Percentiles rank a stretch among this genome's conserved stretches.
Evolutionary conservation across 92 coral and sea anemone genomes (phyloP).

Genomic region (Virgularia gustaviana): DNA sequence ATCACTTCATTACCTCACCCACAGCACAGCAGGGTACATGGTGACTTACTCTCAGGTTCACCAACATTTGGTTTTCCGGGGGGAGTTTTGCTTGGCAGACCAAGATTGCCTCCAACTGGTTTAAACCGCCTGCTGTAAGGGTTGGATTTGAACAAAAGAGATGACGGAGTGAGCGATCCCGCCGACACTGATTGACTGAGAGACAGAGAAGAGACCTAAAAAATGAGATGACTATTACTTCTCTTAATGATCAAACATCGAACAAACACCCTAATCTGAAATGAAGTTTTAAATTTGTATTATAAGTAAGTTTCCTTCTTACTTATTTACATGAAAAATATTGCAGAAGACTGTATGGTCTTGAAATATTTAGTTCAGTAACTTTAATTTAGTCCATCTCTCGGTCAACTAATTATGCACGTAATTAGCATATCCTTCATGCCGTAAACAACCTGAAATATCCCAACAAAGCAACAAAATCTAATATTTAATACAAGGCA

Average conservation of each 20-base stretch:
- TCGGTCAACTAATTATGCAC: too few relatives aligned
- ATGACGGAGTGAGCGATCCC: constrained; percentile 74
- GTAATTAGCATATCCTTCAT: too few relatives aligned
- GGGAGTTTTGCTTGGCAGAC: constrained; percentile 46
- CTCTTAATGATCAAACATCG: too few relatives aligned
- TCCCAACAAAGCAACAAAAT: background rate
- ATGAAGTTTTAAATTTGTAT: too few relatives aligned
- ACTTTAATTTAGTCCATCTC: too few relatives aligned
- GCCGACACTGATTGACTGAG: constrained; percentile 54
- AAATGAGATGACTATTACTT: too few relatives aligned
- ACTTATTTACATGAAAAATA: too few relatives aligned
- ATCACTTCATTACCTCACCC: background rate
- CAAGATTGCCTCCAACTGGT: constrained; percentile 68
- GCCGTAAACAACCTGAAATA: background rate
- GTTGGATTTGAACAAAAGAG: constrained; percentile 65
- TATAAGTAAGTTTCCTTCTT: too few relatives aligned
- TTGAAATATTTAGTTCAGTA: too few relatives aligned
- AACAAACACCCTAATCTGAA: too few relatives aligned
- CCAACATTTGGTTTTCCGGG: constrained; percentile 2
- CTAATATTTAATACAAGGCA: background rate
- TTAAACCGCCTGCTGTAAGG: constrained; percentile 51
- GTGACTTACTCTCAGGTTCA: constrained; percentile 10
- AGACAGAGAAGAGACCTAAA: constrained; percentile 24
- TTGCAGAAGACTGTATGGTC: too few relatives aligned
- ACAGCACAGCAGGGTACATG: constrained; percentile 38